Percentiles rank a stretch among this genome's conserved stretches.
These are phyloP conservation scores for Limenitis camilla DNA, from an alignment of 2,888 invertebrate species.

Conservation along the genomic window DNA sequence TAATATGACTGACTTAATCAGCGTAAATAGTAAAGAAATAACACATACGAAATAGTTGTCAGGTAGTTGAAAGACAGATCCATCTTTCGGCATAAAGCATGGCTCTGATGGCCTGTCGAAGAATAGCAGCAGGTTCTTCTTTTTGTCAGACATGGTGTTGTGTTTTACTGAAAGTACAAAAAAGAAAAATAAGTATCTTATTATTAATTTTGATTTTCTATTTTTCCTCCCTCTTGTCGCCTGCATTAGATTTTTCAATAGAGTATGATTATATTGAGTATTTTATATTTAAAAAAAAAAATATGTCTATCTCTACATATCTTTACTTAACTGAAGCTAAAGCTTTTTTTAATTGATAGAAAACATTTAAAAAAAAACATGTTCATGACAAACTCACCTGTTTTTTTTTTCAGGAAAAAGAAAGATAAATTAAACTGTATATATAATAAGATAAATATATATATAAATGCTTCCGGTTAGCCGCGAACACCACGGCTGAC, in stretches of 20 bases:
- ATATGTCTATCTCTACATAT: background rate
- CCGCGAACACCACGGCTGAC: slow-evolving; percentile 27
- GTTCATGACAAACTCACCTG: background rate
- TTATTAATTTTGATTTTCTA: too few species aligned
- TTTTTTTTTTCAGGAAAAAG: background rate
- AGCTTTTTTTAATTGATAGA: too few species aligned
- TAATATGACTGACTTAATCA: too few species aligned
- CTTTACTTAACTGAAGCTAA: too few species aligned
- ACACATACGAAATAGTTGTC: background rate
- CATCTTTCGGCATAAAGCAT: slow-evolving; percentile 7
- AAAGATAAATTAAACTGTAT: background rate
- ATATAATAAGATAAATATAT: background rate
- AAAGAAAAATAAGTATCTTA: background rate
- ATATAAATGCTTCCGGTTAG: slow-evolving; percentile 12
- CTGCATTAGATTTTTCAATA: too few species aligned
- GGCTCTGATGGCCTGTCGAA: slow-evolving; percentile 6
- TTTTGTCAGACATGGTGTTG: slow-evolving; percentile 51
- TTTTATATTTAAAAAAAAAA: background rate
- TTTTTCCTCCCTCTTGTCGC: too few species aligned
- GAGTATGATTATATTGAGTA: too few species aligned
- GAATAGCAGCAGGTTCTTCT: slow-evolving; percentile 71
- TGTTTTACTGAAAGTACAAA: slow-evolving; percentile 19
- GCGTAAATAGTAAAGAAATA: background rate
- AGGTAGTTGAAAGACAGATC: background rate
- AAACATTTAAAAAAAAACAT: too few species aligned